A percentile compares a stretch with the other conserved stretches of the same genome.
These are phyloP conservation scores for Seira sanloemensis DNA, from an alignment of 2,888 invertebrate species.

Conservation along the genomic window DNA sequence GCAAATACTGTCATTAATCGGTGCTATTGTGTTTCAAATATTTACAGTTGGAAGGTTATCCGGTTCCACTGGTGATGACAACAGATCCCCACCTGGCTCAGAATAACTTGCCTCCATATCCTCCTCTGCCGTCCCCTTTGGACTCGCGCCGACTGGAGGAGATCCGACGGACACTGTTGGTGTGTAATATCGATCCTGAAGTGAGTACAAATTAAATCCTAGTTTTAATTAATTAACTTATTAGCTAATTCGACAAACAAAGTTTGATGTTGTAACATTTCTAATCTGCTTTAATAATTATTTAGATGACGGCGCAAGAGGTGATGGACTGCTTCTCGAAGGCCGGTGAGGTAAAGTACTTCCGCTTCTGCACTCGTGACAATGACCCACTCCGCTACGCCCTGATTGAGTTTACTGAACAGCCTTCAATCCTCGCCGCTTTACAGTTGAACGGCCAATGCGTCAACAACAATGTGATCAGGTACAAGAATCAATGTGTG, in stretches of 20 bases:
- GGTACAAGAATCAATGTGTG: slow-evolving; percentile 74
- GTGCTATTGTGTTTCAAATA: too few relatives aligned
- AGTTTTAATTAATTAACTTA: too few relatives aligned
- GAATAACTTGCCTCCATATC: slow-evolving; percentile 91
- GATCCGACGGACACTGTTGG: slow-evolving; percentile 92
- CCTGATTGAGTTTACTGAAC: slow-evolving; percentile 95
- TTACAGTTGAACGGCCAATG: slow-evolving; percentile 87
- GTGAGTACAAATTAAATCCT: slow-evolving; percentile 68
- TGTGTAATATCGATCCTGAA: slow-evolving; percentile 83
- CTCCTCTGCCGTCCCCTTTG: slow-evolving; percentile 90
- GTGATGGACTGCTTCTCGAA: slow-evolving; percentile 91
- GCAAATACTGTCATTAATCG: too few relatives aligned
- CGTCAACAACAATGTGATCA: slow-evolving; percentile 77
- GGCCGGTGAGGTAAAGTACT: slow-evolving; percentile 96
- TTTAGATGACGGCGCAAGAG: slow-evolving; percentile 82
- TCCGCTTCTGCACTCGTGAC: slow-evolving; percentile 92
- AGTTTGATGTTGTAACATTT: too few relatives aligned
- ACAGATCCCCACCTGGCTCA: slow-evolving; percentile 91
- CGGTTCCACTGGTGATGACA: slow-evolving; percentile 90
- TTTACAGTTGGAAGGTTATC: slow-evolving; percentile 84
- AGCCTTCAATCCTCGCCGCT: slow-evolving; percentile 90
- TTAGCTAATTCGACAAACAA: too few relatives aligned
- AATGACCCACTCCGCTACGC: slow-evolving; percentile 87
- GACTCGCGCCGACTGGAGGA: slow-evolving; percentile 96
- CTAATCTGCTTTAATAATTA: too few relatives aligned